Percentiles rank a stretch among this genome's conserved stretches.
phyloP scores from a whole-genome alignment of 2,888 invertebrate species.

The Rotaria socialis region DNA sequence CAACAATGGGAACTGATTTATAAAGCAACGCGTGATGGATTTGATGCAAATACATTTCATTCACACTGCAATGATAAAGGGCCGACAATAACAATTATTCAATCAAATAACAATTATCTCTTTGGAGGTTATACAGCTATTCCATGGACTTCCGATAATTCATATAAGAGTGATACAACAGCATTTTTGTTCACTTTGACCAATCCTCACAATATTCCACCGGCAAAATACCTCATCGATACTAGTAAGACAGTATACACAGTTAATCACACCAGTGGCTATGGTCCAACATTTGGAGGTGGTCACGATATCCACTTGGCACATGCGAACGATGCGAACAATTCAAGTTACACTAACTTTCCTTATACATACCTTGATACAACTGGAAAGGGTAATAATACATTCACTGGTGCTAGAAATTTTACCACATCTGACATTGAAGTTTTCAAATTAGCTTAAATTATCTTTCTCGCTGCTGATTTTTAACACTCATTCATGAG shows the following conservation, averaged over 20 bases:
- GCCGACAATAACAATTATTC: conserved; percentile 25
- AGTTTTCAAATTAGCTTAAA: neutral
- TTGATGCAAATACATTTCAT: conserved; percentile 32
- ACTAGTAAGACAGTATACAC: neutral
- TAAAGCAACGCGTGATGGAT: conserved; percentile 32
- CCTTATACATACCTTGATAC: neutral
- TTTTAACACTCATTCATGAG: no score
- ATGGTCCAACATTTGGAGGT: conserved; percentile 28
- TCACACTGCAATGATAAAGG: neutral
- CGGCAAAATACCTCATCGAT: neutral
- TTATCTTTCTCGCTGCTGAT: neutral
- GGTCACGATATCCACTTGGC: neutral
- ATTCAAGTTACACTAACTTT: neutral
- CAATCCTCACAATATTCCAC: no score
- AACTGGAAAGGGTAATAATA: neutral
- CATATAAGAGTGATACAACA: no score
- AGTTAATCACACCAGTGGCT: neutral
- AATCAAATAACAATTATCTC: neutral
- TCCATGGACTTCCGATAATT: no score
- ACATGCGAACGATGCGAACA: neutral
- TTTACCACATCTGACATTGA: neutral
- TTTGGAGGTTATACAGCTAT: conserved; percentile 43
- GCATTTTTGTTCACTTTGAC: no score
- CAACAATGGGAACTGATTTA: neutral
- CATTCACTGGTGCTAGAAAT: neutral